phyloP scores from a whole-genome alignment of 2,113 vertebrate species.

The Capreolus pygargus region DNA sequence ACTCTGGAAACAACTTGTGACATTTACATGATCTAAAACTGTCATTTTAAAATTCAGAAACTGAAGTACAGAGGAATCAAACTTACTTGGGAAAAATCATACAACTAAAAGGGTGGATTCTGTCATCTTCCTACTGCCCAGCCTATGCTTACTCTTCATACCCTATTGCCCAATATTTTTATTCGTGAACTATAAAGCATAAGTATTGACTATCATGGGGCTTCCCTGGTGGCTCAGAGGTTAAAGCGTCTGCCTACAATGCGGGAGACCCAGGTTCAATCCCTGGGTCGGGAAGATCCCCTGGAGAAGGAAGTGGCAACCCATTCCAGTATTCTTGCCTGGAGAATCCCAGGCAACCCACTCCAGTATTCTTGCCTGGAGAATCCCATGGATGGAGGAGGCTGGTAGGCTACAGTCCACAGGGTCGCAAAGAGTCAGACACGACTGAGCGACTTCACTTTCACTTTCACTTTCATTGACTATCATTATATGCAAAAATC shows the following conservation, averaged over 20 bases:
- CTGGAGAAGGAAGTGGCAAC: no score
- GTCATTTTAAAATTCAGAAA: slow-evolving; percentile 24
- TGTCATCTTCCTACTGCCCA: neutral
- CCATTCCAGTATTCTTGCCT: no score
- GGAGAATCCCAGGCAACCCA: no score
- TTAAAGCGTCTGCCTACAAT: no score
- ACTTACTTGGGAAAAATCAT: neutral
- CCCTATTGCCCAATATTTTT: neutral
- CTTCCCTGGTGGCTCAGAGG: no score
- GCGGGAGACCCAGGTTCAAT: no score
- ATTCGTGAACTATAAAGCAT: neutral
- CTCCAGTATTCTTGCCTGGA: no score
- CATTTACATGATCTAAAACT: slow-evolving; percentile 2
- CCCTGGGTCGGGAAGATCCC: no score
- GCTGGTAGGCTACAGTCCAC: no score
- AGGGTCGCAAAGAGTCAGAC: no score
- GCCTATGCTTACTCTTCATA: neutral
- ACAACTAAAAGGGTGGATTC: neutral
- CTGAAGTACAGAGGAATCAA: neutral
- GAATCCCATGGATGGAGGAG: no score
- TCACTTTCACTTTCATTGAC: neutral
- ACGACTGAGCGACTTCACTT: no score
- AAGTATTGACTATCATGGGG: neutral
- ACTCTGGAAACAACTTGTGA: neutral
- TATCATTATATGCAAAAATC: slow-evolving; percentile 4